Base-by-base conservation (phyloP, 2,797 vertebrate species). In the Muraenolepis orangiensis region DNA sequence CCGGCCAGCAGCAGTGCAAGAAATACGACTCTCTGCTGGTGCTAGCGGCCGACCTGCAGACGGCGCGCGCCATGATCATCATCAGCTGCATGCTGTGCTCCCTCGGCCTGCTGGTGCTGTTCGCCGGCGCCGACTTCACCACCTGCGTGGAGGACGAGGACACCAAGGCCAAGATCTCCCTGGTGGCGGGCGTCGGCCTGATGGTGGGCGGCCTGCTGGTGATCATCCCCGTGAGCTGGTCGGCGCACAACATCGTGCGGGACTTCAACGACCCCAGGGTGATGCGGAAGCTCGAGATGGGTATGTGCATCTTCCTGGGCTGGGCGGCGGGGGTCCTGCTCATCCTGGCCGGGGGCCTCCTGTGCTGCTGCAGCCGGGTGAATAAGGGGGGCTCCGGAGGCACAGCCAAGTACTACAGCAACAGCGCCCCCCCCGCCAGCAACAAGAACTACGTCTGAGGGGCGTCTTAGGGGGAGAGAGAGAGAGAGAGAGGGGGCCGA, bases 1-100 rank as follows among this genome's bases (percentile, higher is more conserved):
- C 94, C 0, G 93, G 94, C 0, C 94, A 94, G 90, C 92, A 93
- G 86, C 94, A 95, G 88, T 95, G 94, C 76, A 94, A 94, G 86
- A 77, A 29, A 67, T 94, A 91, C n/a, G 93, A 95, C 0, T 94
- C 93, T 8, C 30, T 94, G 78, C 87, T 95, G 75, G 81, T 80
- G 30, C 66, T 94, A 80, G 0, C 83, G 29, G 75, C 90, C 0
- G 92, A 93, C 70, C 81, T 93, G 3, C 94, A 95, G 85, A 92
- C 93, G 0, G 84, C 93, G 38, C 92, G 94, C 0, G 94, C 93
- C 81, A 79, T 95, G 92, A 89, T 83, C 82, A 89, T 94, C 86
- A 90, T 94, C 88, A 84, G 91, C 87, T 82, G 81, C 85, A 73
- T 94, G 85, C 2, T 94, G 11, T 7, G 69, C 42, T 0, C 16